A percentile compares a stretch with the other conserved stretches of the same genome.
phyloP scores from a whole-genome alignment of 2,888 invertebrate genomes.

The Microchrysa polita region DNA sequence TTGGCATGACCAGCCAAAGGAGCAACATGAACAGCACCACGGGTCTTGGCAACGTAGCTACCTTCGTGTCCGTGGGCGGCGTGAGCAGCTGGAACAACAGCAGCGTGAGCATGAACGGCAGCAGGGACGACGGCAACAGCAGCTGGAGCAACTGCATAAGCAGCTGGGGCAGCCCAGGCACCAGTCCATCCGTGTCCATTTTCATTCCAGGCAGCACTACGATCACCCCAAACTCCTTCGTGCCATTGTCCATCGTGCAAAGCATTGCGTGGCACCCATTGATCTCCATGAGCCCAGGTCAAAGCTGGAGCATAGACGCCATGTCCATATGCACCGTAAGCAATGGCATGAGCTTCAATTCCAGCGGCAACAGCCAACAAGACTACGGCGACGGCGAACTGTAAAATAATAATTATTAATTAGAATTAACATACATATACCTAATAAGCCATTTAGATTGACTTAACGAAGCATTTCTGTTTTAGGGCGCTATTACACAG shows the following conservation, averaged over 20 bases:
- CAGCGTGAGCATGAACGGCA: slow-evolving; percentile 4
- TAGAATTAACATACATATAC: too few species aligned
- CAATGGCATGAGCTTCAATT: slow-evolving; percentile 49
- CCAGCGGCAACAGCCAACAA: slow-evolving; percentile 55
- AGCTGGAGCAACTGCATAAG: too few species aligned
- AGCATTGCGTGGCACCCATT: background rate
- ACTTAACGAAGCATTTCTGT: too few species aligned
- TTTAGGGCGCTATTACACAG: too few species aligned
- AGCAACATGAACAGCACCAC: slow-evolving; percentile 68
- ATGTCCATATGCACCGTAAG: slow-evolving; percentile 50
- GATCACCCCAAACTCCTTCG: slow-evolving; percentile 50
- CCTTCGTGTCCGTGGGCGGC: slow-evolving; percentile 48
- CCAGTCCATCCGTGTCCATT: background rate
- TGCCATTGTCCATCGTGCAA: slow-evolving; percentile 28
- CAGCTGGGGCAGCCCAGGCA: slow-evolving; percentile 30
- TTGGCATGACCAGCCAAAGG: background rate
- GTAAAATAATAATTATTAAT: slow-evolving; percentile 46
- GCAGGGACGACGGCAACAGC: slow-evolving; percentile 41
- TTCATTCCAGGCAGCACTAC: slow-evolving; percentile 29
- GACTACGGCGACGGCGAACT: slow-evolving; percentile 58
- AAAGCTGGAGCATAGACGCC: slow-evolving; percentile 52
- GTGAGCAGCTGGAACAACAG: slow-evolving; percentile 45
- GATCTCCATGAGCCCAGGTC: slow-evolving; percentile 26
- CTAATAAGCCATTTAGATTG: too few species aligned
- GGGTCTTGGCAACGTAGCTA: slow-evolving; percentile 68